Evolutionary conservation across 2,888 invertebrate genomes (phyloP).

Genomic region (Diplolepis rosae): DNA sequence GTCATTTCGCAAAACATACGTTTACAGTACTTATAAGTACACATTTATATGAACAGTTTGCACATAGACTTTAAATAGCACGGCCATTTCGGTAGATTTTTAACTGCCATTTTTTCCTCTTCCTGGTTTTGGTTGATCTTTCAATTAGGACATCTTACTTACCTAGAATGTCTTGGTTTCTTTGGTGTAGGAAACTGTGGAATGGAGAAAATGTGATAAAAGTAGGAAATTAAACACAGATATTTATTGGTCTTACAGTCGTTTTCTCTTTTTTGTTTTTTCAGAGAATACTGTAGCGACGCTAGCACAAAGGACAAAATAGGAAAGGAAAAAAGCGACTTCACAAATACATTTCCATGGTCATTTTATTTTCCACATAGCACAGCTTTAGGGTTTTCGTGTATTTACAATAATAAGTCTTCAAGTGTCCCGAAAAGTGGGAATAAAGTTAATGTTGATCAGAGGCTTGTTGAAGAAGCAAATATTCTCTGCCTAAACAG

Average conservation of each 20-base stretch:
- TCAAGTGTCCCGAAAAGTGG: conserved; percentile 48
- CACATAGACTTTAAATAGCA: neutral
- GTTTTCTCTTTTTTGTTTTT: neutral
- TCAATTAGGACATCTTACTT: conserved; percentile 17
- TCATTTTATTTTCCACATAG: conserved; percentile 65
- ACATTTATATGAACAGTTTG: neutral
- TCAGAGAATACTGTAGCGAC: neutral
- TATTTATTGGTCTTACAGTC: neutral
- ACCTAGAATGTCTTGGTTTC: neutral
- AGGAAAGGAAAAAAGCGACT: neutral
- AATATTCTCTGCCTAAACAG: neutral
- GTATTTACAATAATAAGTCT: conserved; percentile 53
- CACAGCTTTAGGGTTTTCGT: conserved; percentile 49
- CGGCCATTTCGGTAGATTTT: conserved; percentile 7
- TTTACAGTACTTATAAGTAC: neutral
- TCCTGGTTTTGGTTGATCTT: neutral
- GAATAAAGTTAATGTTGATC: conserved; percentile 1
- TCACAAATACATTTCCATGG: conserved; percentile 56
- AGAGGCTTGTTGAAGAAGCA: neutral
- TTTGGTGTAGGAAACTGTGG: neutral
- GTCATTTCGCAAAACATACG: conserved; percentile 6
- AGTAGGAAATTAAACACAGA: conserved; percentile 14
- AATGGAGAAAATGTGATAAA: neutral
- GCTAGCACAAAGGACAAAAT: neutral
- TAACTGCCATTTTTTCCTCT: neutral